Conservation (phyloP, 1,140 invertebrate genomes). For the Calliopsis andreniformis region DNA sequence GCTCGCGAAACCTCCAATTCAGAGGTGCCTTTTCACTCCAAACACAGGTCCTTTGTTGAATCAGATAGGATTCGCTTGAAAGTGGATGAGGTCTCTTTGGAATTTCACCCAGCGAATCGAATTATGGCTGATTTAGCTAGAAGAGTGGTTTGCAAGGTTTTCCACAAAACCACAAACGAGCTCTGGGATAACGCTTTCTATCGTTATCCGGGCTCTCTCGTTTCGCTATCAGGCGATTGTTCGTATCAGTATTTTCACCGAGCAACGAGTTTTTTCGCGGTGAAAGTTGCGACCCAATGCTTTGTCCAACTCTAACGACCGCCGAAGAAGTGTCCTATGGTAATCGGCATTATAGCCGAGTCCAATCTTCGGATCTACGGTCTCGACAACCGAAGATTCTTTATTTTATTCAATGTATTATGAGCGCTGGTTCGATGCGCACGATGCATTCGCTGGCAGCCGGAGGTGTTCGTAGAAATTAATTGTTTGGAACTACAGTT, state of each 20-base stretch:
- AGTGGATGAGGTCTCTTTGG: not conserved
- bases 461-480: conserved; percentile 27
- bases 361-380: not conserved
- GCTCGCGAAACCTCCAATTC: conserved; percentile 2
- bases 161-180: conserved; percentile 37
- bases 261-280: conserved; percentile 28
- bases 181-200: conserved; percentile 22
- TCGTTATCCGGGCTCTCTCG: conserved; percentile 4
- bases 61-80: too few species aligned
- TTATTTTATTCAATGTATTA: conserved; percentile 34
- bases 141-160: conserved; percentile 20
- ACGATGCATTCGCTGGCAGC: conserved; percentile 6
- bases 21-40: not conserved
- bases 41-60: too few species aligned
- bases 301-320: conserved; percentile 5
- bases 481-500: conserved; percentile 57
- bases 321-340: not conserved
- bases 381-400: not conserved
- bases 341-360: not conserved
- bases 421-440: conserved; percentile 31
- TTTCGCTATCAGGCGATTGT: conserved; percentile 26
- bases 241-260: conserved; percentile 45
- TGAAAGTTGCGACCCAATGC: conserved; percentile 47
- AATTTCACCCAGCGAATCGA: conserved; percentile 1
- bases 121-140: too few species aligned